phyloP scores from a whole-genome alignment of 92 coral and sea anemone genomes.

The Umimayanthus chanpuru region DNA sequence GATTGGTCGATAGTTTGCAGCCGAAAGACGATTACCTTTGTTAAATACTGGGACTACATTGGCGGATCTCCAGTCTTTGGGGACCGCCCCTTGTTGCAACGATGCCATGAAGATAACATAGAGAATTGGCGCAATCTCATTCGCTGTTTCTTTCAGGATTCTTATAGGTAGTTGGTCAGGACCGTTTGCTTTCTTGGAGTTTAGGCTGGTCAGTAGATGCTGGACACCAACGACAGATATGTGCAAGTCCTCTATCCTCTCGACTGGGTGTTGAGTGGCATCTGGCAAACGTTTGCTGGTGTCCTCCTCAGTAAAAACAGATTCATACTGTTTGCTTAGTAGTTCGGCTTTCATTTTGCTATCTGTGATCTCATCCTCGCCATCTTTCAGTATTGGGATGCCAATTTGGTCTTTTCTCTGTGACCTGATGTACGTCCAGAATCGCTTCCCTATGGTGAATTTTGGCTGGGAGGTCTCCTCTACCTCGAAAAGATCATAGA shows the following conservation, averaged over 20 bases:
- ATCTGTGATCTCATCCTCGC: slow-evolving; percentile 11
- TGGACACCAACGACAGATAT: no score
- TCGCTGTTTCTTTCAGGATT: no score
- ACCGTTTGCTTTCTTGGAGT: slow-evolving; percentile 30
- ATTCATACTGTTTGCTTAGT: slow-evolving; percentile 25
- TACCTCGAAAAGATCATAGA: slow-evolving; percentile 16
- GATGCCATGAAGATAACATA: slow-evolving; percentile 24
- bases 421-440: slow-evolving; percentile 37
- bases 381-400: slow-evolving; percentile 18
- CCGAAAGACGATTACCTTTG: slow-evolving; percentile 29
- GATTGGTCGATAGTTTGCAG: slow-evolving; percentile 47
- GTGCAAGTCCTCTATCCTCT: slow-evolving; percentile 21
- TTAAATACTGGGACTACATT: slow-evolving; percentile 43
- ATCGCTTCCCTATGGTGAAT: no score
- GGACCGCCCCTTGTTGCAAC: slow-evolving; percentile 34
- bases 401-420: slow-evolving; percentile 27
- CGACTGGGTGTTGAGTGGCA: slow-evolving; percentile 26
- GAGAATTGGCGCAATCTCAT: no score
- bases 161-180: slow-evolving; percentile 35
- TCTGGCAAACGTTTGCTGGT: no score
- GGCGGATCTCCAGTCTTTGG: slow-evolving; percentile 37
- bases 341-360: slow-evolving; percentile 30
- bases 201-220: slow-evolving; percentile 30
- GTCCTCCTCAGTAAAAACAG: slow-evolving; percentile 34
- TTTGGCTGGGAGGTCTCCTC: slow-evolving; percentile 23